phyloP scores from a whole-genome alignment of 2,113 vertebrate genomes.

The Oreochromis spilurus region DNA sequence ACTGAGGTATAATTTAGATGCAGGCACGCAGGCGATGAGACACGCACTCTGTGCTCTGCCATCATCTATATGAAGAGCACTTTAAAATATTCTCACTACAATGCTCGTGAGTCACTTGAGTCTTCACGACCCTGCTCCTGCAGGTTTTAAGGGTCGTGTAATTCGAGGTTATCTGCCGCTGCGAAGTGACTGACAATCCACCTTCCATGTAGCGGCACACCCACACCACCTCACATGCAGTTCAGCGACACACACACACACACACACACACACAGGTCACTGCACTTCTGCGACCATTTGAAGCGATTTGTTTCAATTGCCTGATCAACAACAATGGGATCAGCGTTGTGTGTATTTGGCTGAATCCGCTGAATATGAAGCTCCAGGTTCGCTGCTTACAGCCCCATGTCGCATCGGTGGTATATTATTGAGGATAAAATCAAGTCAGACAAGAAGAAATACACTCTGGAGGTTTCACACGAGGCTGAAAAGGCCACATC shows the following conservation, averaged over 20 bases:
- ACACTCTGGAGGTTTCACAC: neutral
- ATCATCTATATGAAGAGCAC: neutral
- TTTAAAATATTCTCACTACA: neutral
- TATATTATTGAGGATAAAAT: neutral
- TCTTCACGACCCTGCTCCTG: neutral
- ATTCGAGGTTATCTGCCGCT: neutral
- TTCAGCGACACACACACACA: neutral
- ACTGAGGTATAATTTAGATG: neutral
- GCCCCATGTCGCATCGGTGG: neutral
- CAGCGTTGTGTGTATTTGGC: neutral
- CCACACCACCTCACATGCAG: neutral
- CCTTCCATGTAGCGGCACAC: neutral
- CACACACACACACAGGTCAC: neutral
- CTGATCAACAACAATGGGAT: neutral
- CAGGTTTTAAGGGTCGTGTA: neutral
- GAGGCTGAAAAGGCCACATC: neutral
- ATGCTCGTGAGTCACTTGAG: neutral
- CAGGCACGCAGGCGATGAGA: neutral
- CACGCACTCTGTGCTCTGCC: neutral
- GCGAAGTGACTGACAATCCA: neutral
- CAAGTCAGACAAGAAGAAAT: neutral
- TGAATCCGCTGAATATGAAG: constrained; percentile 5
- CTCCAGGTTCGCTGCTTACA: neutral
- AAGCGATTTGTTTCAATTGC: neutral
- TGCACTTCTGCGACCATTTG: neutral